phyloP scores from a whole-genome alignment of 2,113 vertebrate genomes.

The Entomyzon cyanotis region DNA sequence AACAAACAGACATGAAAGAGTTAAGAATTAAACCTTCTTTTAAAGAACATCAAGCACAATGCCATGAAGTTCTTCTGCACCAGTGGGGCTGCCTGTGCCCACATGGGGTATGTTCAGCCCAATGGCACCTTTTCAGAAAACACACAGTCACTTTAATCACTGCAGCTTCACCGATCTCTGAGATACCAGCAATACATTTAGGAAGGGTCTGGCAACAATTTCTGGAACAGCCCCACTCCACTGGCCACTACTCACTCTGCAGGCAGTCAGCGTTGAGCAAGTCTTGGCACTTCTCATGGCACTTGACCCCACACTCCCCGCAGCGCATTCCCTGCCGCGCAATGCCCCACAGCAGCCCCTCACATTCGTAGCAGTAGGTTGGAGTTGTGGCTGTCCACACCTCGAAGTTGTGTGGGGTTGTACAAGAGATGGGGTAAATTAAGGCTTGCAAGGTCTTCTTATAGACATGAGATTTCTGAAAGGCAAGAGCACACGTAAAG shows the following conservation, averaged over 20 bases:
- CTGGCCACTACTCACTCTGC: constrained; percentile 84
- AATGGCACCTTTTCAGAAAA: background rate
- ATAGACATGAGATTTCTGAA: constrained; percentile 97
- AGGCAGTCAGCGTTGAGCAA: constrained; percentile 96
- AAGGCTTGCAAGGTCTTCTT: constrained; percentile 98
- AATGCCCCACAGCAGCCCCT: constrained; percentile 96
- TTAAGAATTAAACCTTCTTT: background rate
- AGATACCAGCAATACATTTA: background rate
- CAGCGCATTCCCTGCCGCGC: constrained; percentile 98
- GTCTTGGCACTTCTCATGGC: constrained; percentile 98
- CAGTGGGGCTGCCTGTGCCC: background rate
- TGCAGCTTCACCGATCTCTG: background rate
- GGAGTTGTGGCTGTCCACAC: constrained; percentile 97
- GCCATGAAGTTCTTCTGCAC: background rate
- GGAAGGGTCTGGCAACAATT: background rate
- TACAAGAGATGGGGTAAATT: constrained; percentile 98
- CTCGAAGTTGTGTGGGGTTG: constrained; percentile 97
- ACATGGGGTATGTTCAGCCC: background rate
- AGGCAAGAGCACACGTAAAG: background rate
- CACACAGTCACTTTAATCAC: background rate
- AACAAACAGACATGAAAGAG: background rate
- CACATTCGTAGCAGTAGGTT: constrained; percentile 98
- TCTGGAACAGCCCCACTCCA: background rate
- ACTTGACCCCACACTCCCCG: constrained; percentile 94
- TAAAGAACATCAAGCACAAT: background rate